Evolutionary conservation across 1,140 invertebrate genomes (phyloP).

Genomic region (Cyclina sinensis): DNA sequence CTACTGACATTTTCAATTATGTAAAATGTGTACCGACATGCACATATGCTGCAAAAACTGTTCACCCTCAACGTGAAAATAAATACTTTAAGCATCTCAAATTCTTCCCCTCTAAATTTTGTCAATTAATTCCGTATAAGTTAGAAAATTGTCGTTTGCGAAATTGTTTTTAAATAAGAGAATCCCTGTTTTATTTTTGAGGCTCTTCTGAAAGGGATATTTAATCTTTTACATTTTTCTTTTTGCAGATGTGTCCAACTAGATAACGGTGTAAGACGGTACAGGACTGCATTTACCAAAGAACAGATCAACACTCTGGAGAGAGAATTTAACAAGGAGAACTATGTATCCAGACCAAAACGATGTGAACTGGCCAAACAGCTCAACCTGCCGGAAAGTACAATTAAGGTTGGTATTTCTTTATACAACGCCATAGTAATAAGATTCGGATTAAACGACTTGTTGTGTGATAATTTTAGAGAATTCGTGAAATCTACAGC

Average conservation of each 20-base stretch:
- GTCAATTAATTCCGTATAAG: no score
- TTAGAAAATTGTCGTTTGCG: no score
- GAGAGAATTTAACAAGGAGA: constrained; percentile 98
- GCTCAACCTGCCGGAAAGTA: constrained; percentile 97
- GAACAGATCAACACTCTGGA: constrained; percentile 98
- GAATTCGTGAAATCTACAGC: no score
- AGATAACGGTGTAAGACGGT: constrained; percentile 91
- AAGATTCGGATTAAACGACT: no score
- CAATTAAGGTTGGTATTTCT: constrained; percentile 95
- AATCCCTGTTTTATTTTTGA: no score
- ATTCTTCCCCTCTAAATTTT: no score
- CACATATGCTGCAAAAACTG: constrained; percentile 7
- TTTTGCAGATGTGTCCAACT: constrained; percentile 66
- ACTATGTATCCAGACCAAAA: constrained; percentile 98
- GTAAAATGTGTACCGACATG: constrained; percentile 42
- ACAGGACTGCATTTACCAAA: constrained; percentile 98
- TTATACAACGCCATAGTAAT: no score
- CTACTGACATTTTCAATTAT: constrained; percentile 67
- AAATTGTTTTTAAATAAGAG: no score
- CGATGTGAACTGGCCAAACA: constrained; percentile 98
- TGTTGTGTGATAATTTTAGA: no score
- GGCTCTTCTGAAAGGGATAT: no score
- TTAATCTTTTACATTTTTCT: constrained; percentile 26
- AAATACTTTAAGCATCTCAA: background rate
- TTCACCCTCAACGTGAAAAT: background rate